Evolutionary conservation across 2,888 invertebrate genomes (phyloP).

Genomic region (Craniophora ligustri): DNA sequence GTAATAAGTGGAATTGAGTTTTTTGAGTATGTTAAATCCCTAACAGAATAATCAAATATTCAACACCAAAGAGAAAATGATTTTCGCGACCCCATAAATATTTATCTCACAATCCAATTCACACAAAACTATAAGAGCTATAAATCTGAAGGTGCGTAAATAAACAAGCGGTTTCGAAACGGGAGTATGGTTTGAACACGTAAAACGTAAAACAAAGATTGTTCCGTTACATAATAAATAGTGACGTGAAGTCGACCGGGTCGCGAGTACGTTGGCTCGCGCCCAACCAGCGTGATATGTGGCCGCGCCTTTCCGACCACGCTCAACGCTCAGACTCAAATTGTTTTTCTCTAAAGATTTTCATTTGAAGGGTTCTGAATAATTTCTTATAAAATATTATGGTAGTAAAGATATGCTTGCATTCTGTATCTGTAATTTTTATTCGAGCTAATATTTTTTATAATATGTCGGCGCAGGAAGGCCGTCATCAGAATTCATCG

Average conservation of each 20-base stretch:
- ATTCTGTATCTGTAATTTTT: neutral
- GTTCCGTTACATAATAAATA: conserved; percentile 56
- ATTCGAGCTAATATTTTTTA: neutral
- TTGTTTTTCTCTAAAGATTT: conserved; percentile 46
- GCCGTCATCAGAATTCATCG: too few relatives aligned
- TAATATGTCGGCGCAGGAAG: too few relatives aligned
- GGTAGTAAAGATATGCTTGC: conserved; percentile 13
- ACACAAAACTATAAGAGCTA: conserved; percentile 43
- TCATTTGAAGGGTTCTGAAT: conserved; percentile 40
- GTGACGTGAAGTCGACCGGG: conserved; percentile 46
- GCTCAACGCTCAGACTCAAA: conserved; percentile 41
- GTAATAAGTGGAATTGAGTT: too few relatives aligned
- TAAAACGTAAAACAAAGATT: conserved; percentile 57
- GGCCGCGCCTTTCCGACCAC: conserved; percentile 39
- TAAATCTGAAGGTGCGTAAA: conserved; percentile 52
- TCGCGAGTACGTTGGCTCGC: conserved; percentile 47
- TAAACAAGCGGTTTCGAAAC: conserved; percentile 53
- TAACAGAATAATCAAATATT: conserved; percentile 20
- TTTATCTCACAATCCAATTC: conserved; percentile 41
- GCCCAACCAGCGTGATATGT: conserved; percentile 57
- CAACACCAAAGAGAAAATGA: conserved; percentile 21
- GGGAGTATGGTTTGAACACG: conserved; percentile 44
- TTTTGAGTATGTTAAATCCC: conserved; percentile 11
- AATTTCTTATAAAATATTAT: conserved; percentile 34
- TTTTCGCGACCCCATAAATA: conserved; percentile 32